Evolutionary conservation across 2,113 vertebrate genomes (phyloP), one percentile per base, ranked within the genome.

Genomic region (Oncorhynchus gorbuscha): DNA sequence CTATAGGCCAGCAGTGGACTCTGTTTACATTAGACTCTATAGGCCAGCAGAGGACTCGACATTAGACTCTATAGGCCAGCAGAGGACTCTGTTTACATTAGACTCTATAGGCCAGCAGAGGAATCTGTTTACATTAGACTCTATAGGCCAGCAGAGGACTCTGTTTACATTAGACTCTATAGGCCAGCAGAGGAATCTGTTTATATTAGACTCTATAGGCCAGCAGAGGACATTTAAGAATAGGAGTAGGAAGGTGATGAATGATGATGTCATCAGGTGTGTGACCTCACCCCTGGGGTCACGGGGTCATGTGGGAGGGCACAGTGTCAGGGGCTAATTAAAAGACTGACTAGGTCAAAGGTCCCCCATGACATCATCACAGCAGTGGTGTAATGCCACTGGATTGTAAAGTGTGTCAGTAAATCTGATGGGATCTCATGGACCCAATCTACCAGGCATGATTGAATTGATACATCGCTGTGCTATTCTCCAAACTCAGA

Each of bases 291-390:
- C 28, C 69, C 7, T 49, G 61, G 32, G 81, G 86, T 83, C 82
- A 5, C 12, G 35, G 72, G 79, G 81, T 88, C 85, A 85, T 1
- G 71, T 79, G 81, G 85, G 84, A 88, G 77, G 81, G 85, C 83
- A 85, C 58, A 70, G 76, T 85, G 86, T 92, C 87, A 87, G 82
- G 77, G 75, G 71, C 84, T 92, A 90, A 90, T 92, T 90, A 82
- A 91, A 90, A 91, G 84, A 87, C 73, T 49, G 79, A 67, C 58
- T 49, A 65, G 86, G 85, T 89, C 87, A 13, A 12, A 68, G 89
- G 89, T 90, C 88, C 79, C 49, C 26, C 18, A 69, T 89, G 86
- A 91, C 89, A 81, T 90, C 79, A 89, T 67, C 72, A 77, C 77
- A 67, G 83, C 79, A 79, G 73, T 73, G 76, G 71, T 84, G 72